A percentile compares a stretch with the other conserved stretches of the same genome.
Evolutionary conservation across 2,797 vertebrate genomes (phyloP).

Genomic region (Bradypodion pumilum): DNA sequence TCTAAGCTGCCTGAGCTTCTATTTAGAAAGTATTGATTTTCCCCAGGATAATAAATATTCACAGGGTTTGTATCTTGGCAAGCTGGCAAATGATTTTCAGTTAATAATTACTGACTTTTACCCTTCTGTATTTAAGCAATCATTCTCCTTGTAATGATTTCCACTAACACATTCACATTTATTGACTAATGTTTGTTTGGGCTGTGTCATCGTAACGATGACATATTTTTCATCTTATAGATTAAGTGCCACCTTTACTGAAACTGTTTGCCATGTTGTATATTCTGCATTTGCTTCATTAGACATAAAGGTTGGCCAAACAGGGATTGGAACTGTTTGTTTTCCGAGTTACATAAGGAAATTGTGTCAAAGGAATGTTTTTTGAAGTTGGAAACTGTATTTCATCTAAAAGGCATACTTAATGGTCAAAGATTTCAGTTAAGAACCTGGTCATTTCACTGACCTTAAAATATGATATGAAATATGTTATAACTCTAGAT

Average conservation of each 20-base stretch:
- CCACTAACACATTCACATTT: constrained; percentile 27
- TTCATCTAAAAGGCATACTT: background rate
- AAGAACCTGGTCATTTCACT: constrained; percentile 27
- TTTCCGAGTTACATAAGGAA: background rate
- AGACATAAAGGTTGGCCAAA: constrained; percentile 4
- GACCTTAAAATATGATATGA: constrained; percentile 57
- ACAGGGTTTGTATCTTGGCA: constrained; percentile 27
- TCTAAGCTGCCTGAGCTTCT: constrained; percentile 12
- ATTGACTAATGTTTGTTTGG: constrained; percentile 37
- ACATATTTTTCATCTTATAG: constrained; percentile 21
- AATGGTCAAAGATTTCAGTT: constrained; percentile 25
- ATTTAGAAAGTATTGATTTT: constrained; percentile 8
- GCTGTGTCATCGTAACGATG: background rate
- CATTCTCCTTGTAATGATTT: constrained; percentile 41
- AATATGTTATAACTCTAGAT: constrained; percentile 38
- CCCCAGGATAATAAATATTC: background rate
- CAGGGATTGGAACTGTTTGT: constrained; percentile 15
- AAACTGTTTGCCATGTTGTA: background rate
- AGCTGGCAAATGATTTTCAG: constrained; percentile 23
- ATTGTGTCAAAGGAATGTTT: background rate
- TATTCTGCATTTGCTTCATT: background rate
- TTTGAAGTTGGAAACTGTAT: background rate
- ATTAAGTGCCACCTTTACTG: constrained; percentile 16
- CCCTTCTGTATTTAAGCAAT: constrained; percentile 36
- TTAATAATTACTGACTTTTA: constrained; percentile 35